Evolutionary conservation across 2,113 vertebrate species (phyloP).

Genomic region (Tachuris rubrigastra): DNA sequence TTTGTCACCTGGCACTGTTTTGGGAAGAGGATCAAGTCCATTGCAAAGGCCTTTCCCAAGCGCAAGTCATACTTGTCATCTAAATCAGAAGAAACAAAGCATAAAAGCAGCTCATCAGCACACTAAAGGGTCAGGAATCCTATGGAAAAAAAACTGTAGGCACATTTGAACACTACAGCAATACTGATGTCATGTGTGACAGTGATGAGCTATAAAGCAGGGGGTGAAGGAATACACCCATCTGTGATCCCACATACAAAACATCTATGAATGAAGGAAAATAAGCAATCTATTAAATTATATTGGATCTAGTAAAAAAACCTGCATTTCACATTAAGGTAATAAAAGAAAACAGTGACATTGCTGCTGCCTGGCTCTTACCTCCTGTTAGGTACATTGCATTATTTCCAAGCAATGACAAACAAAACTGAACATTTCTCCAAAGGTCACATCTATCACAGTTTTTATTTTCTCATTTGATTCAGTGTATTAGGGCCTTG

Average conservation of each 20-base stretch:
- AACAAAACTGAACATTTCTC: conserved; percentile 60
- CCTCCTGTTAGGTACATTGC: neutral
- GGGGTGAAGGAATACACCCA: neutral
- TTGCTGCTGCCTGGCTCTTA: conserved; percentile 22
- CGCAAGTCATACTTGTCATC: conserved; percentile 13
- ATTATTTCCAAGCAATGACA: conserved; percentile 55
- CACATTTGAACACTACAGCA: neutral
- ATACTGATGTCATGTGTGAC: neutral
- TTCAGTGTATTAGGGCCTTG: conserved; percentile 31
- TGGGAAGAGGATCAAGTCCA: neutral
- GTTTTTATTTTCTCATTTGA: conserved; percentile 66
- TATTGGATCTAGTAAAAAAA: neutral
- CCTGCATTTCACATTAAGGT: neutral
- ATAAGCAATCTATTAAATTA: conserved; percentile 11
- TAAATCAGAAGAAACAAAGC: neutral
- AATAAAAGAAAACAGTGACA: neutral
- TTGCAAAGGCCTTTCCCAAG: neutral
- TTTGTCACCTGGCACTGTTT: neutral
- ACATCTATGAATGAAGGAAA: neutral
- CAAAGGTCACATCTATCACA: conserved; percentile 71
- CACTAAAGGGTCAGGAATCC: neutral
- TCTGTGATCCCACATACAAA: neutral
- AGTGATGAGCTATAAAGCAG: neutral
- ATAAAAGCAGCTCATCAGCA: conserved; percentile 3
- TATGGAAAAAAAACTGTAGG: neutral